These are phyloP conservation scores for Scaptomyza hsui DNA, from an alignment of 1,140 invertebrate genomes.

Conservation along the genomic window DNA sequence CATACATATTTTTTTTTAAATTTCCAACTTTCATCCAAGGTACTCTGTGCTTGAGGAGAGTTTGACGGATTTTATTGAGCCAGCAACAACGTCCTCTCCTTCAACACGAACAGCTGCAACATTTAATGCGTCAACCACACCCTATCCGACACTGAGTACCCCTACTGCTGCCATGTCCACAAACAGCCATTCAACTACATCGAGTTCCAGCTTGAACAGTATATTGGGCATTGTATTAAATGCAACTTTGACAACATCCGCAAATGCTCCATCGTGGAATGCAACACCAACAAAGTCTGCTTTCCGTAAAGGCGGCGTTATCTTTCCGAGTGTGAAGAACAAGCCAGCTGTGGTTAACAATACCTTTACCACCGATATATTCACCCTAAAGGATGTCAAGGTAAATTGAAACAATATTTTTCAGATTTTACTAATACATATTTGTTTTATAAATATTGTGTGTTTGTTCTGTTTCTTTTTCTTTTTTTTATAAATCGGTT, in stretches of 20 bases:
- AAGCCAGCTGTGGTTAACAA: constrained; percentile 93
- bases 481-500: neutral
- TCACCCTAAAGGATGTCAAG: constrained; percentile 91
- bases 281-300: constrained; percentile 59
- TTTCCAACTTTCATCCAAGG: too few relatives aligned
- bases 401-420: constrained; percentile 84
- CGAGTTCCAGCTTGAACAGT: constrained; percentile 15
- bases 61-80: constrained; percentile 75
- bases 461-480: too few relatives aligned
- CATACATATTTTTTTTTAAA: too few relatives aligned
- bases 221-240: constrained; percentile 21
- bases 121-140: constrained; percentile 21
- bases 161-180: neutral
- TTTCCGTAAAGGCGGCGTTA: constrained; percentile 90
- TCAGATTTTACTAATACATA: neutral
- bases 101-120: constrained; percentile 48
- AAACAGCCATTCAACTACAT: neutral
- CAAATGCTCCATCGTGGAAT: constrained; percentile 31
- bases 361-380: constrained; percentile 90
- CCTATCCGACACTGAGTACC: constrained; percentile 20
- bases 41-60: constrained; percentile 71
- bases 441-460: neutral
- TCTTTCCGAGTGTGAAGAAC: constrained; percentile 95
- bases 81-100: constrained; percentile 64
- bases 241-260: constrained; percentile 29